Conservation (phyloP, 2,888 invertebrate species). For the Melipona bicolor region DNA sequence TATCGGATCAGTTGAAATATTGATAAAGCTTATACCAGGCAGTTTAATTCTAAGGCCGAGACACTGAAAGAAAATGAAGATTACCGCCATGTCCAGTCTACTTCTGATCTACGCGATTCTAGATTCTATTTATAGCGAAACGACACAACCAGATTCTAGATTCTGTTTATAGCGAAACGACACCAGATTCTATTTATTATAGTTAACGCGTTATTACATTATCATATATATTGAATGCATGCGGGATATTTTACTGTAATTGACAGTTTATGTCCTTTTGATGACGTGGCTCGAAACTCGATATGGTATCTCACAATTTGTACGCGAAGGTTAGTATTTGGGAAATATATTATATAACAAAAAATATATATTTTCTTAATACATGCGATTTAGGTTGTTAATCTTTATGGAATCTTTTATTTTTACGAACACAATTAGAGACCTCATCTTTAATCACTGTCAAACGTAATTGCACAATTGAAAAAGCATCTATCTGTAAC, state of each 20-base stretch:
- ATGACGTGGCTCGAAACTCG: neutral
- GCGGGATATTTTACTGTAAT: neutral
- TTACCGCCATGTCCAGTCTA: neutral
- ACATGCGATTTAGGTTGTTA: too few species aligned
- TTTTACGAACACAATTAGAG: too few species aligned
- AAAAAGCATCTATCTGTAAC: too few species aligned
- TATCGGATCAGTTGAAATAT: constrained; percentile 9
- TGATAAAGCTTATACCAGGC: neutral
- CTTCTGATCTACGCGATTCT: neutral
- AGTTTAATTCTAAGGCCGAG: neutral
- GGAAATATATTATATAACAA: neutral
- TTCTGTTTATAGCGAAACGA: neutral
- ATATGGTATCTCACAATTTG: neutral
- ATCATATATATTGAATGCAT: neutral
- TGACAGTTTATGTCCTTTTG: neutral
- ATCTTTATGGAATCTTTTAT: too few species aligned
- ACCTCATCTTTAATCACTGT: too few species aligned
- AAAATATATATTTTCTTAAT: too few species aligned
- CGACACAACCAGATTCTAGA: neutral
- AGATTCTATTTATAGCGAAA: constrained; percentile 1
- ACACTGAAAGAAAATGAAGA: neutral
- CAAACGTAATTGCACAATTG: too few species aligned
- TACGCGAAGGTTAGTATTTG: neutral
- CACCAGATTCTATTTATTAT: neutral
- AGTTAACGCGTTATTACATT: neutral